phyloP scores from a whole-genome alignment of 2,888 invertebrate species.

The Apodemia duryi region DNA sequence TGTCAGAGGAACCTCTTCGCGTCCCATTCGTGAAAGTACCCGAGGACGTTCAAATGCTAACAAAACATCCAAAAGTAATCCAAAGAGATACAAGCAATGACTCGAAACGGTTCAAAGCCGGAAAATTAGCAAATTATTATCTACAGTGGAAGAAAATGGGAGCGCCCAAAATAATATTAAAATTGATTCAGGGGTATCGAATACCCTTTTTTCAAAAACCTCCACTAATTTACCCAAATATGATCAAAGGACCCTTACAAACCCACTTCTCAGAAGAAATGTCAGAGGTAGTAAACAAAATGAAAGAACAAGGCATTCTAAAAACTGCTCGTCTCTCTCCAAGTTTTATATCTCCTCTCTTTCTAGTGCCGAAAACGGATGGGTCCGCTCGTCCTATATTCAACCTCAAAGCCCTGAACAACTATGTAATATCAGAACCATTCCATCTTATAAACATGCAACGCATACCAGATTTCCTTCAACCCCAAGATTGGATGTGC shows the following conservation, averaged over 20 bases:
- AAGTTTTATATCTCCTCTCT: slow-evolving; percentile 35
- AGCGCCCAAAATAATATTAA: slow-evolving; percentile 23
- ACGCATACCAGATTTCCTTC: slow-evolving; percentile 32
- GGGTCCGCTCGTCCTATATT: slow-evolving; percentile 33
- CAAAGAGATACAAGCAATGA: slow-evolving; percentile 17
- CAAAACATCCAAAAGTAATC: background rate
- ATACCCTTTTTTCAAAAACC: slow-evolving; percentile 18
- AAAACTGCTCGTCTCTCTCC: slow-evolving; percentile 23
- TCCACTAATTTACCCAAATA: slow-evolving; percentile 5
- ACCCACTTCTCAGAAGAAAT: slow-evolving; percentile 24
- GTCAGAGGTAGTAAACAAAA: slow-evolving; percentile 22
- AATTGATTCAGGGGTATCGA: slow-evolving; percentile 27
- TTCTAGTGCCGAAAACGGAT: slow-evolving; percentile 33
- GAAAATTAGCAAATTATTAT: slow-evolving; percentile 19
- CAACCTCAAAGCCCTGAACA: slow-evolving; percentile 34
- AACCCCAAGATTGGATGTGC: slow-evolving; percentile 23
- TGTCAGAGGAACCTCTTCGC: slow-evolving; percentile 3
- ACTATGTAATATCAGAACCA: slow-evolving; percentile 26
- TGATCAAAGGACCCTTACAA: background rate
- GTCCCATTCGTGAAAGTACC: slow-evolving; percentile 13
- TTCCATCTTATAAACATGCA: slow-evolving; percentile 34
- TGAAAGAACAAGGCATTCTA: slow-evolving; percentile 14
- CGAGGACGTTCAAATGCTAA: background rate
- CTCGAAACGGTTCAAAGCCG: background rate
- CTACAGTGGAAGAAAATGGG: slow-evolving; percentile 24